These are phyloP conservation scores for Zosterops japonicus DNA, from an alignment of 2,113 vertebrate species.

Conservation along the genomic window DNA sequence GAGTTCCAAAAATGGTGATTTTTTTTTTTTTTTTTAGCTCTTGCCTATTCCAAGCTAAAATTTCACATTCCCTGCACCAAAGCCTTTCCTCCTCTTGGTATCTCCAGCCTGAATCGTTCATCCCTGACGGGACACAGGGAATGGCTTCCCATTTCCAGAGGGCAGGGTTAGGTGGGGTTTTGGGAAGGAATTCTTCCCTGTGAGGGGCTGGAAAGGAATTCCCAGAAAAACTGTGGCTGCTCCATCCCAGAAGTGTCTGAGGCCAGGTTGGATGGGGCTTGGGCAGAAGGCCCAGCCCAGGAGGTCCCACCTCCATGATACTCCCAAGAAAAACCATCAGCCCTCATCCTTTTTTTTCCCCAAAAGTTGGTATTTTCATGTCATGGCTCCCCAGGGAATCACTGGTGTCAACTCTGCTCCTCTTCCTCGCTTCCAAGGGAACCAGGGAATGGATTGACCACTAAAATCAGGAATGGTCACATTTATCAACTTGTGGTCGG, in stretches of 20 bases:
- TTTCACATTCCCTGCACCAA: rapidly evolving
- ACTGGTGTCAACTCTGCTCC: too few relatives aligned
- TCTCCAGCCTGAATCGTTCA: not conserved
- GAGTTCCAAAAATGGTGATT: not conserved
- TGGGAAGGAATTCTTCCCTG: not conserved
- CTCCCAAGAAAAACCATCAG: rapidly evolving
- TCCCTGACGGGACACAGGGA: not conserved
- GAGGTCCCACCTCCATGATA: rapidly evolving
- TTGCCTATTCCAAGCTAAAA: not conserved
- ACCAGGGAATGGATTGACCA: not conserved
- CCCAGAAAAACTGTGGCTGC: not conserved
- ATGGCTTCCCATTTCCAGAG: not conserved
- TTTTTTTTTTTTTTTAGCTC: not conserved
- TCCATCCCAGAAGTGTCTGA: not conserved
- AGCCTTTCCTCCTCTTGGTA: not conserved
- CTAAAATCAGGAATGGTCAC: not conserved
- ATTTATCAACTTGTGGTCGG: rapidly evolving
- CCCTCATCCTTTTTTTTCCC: not conserved
- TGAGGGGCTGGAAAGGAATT: not conserved
- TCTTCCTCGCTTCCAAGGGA: not conserved
- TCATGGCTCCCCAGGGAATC: not conserved
- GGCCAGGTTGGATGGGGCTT: not conserved
- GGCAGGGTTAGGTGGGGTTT: too few relatives aligned
- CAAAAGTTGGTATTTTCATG: not conserved
- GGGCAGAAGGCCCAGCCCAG: not conserved